Conservation (phyloP, 2,113 vertebrate species). For the Leucopsar rothschildi region DNA sequence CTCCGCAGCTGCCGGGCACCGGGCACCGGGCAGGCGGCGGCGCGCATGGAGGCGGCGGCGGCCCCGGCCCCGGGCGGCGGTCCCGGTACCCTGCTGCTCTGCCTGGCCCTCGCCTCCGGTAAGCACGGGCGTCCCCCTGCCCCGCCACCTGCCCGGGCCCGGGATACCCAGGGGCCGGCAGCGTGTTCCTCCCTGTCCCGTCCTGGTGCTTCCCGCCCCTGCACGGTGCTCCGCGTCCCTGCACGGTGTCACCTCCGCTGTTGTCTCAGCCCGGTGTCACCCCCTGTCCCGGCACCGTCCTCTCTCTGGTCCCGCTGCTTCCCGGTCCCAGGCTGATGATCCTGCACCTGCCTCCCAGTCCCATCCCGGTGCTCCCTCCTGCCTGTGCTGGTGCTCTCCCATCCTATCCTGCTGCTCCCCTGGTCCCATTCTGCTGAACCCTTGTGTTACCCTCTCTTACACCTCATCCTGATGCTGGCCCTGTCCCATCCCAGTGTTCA, state of each 20-base stretch:
- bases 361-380: not conserved
- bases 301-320: not conserved
- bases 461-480: not conserved
- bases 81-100: conserved; percentile 29
- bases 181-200: not conserved
- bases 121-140: not conserved
- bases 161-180: not conserved
- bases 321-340: not conserved
- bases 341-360: not conserved
- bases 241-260: not conserved
- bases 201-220: not conserved
- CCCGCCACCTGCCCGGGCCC: not conserved
- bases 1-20: not conserved
- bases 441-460: too few species aligned
- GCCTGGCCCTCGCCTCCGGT: conserved; percentile 40
- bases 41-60: not conserved
- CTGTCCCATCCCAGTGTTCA: not conserved
- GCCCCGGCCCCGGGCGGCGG: not conserved
- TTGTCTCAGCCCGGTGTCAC: not conserved
- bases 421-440: not conserved
- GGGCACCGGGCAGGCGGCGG: not conserved
- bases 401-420: not conserved
- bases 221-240: not conserved
- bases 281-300: not conserved
- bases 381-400: not conserved